These are phyloP conservation scores for Jacana jacana DNA, from an alignment of 2,113 vertebrate species.

Conservation along the genomic window DNA sequence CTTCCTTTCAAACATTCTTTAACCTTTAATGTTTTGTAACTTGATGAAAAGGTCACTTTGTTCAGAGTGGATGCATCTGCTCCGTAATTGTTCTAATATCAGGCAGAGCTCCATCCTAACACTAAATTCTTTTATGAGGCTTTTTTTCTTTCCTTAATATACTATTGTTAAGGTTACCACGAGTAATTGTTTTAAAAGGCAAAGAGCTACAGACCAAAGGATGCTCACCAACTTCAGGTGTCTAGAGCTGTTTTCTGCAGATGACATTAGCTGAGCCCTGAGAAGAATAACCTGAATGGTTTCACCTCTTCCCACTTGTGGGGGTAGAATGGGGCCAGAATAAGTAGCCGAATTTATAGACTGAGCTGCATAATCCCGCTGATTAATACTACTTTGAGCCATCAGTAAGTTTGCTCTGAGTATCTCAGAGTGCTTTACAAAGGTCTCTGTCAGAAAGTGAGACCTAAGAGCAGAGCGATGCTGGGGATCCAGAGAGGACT, in stretches of 20 bases:
- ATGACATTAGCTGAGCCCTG: conserved; percentile 18
- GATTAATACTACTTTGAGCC: background rate
- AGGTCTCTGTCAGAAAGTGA: background rate
- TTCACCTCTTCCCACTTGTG: background rate
- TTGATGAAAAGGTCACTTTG: conserved; percentile 80
- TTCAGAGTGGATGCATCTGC: conserved; percentile 68
- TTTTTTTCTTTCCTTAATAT: background rate
- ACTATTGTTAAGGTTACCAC: conserved; percentile 40
- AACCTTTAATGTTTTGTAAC: conserved; percentile 80
- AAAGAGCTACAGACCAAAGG: conserved; percentile 47
- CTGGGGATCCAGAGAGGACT: background rate
- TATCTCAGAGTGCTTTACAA: background rate
- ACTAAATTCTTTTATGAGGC: background rate
- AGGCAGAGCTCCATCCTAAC: conserved; percentile 55
- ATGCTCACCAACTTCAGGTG: conserved; percentile 40
- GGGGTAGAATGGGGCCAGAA: background rate
- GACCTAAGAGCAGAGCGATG: background rate
- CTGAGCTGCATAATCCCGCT: background rate
- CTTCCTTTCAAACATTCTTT: conserved; percentile 77
- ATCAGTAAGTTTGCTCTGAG: background rate
- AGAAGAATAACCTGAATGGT: background rate
- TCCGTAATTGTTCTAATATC: conserved; percentile 67
- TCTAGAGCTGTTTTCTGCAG: background rate
- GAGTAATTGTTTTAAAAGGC: conserved; percentile 27
- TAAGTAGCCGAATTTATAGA: background rate